Percentiles rank a stretch among this genome's conserved stretches.
Evolutionary conservation across 1,140 invertebrate species (phyloP).

Genomic region (Macrostomum lignano): DNA sequence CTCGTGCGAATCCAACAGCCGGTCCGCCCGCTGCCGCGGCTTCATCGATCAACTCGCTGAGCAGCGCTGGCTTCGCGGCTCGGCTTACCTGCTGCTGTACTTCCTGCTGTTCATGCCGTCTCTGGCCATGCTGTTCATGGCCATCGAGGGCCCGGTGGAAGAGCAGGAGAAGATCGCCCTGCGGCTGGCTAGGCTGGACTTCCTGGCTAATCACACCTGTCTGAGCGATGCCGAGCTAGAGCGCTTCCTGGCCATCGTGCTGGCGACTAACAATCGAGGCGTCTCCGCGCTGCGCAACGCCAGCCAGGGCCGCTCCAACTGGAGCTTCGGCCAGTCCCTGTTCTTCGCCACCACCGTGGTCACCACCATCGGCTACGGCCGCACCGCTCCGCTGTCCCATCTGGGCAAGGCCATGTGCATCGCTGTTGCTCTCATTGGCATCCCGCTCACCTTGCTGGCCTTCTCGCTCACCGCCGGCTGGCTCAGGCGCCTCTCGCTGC

Average conservation of each 20-base stretch:
- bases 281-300: slow-evolving; percentile 44
- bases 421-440: slow-evolving; percentile 47
- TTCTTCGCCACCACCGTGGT: slow-evolving; percentile 78
- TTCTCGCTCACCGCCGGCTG: slow-evolving; percentile 48
- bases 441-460: slow-evolving; percentile 44
- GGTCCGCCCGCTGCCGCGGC: too few relatives aligned
- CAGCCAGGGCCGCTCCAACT: slow-evolving; percentile 43
- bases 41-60: too few relatives aligned
- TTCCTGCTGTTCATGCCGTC: too few relatives aligned
- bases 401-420: slow-evolving; percentile 57
- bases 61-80: too few relatives aligned
- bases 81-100: too few relatives aligned
- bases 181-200: too few relatives aligned
- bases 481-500: slow-evolving; percentile 40
- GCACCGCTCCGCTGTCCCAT: slow-evolving; percentile 48
- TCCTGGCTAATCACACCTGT: too few relatives aligned
- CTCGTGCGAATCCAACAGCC: too few relatives aligned
- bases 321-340: slow-evolving; percentile 70
- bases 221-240: slow-evolving; percentile 46
- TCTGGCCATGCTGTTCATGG: too few relatives aligned
- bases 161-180: too few relatives aligned
- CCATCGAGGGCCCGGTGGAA: too few relatives aligned
- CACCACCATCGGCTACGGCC: slow-evolving; percentile 67
- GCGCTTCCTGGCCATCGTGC: slow-evolving; percentile 39
- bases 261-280: slow-evolving; percentile 42